Evolutionary conservation across 2,113 vertebrate genomes (phyloP).

Genomic region (Chloroceryle aenea): DNA sequence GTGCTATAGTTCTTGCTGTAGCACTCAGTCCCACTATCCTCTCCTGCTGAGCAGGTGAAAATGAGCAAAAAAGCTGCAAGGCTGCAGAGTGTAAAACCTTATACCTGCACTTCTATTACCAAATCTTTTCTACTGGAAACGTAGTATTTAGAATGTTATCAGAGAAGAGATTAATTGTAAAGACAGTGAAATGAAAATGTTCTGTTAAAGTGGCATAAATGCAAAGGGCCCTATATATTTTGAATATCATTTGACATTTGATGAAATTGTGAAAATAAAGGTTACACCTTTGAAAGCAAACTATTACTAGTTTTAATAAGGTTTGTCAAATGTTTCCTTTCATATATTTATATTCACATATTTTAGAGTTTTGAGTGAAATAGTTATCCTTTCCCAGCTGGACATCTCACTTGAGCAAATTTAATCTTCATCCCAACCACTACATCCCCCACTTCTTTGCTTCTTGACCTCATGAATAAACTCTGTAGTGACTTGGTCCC

Average conservation of each 20-base stretch:
- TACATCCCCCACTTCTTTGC: not conserved
- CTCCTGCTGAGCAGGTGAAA: slow-evolving; percentile 52
- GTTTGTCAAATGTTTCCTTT: not conserved
- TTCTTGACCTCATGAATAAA: not conserved
- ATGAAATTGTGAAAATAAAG: not conserved
- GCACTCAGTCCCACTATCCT: not conserved
- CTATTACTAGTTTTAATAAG: not conserved
- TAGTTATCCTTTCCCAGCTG: not conserved
- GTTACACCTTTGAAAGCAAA: not conserved
- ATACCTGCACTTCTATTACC: not conserved
- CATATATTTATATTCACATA: not conserved
- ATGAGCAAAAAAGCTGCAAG: slow-evolving; percentile 28
- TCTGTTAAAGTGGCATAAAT: not conserved
- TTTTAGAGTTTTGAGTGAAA: not conserved
- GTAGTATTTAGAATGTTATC: not conserved
- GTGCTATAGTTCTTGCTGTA: not conserved
- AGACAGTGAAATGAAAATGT: not conserved
- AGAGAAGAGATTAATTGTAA: not conserved
- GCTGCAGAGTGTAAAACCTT: not conserved
- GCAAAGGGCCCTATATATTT: not conserved
- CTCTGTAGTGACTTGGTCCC: not conserved
- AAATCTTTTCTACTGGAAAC: not conserved
- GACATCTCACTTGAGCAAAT: not conserved
- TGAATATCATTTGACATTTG: not conserved
- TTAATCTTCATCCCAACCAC: not conserved